Base-by-base conservation (phyloP, 1,140 invertebrate genomes). In the Chrysopa pallens region DNA sequence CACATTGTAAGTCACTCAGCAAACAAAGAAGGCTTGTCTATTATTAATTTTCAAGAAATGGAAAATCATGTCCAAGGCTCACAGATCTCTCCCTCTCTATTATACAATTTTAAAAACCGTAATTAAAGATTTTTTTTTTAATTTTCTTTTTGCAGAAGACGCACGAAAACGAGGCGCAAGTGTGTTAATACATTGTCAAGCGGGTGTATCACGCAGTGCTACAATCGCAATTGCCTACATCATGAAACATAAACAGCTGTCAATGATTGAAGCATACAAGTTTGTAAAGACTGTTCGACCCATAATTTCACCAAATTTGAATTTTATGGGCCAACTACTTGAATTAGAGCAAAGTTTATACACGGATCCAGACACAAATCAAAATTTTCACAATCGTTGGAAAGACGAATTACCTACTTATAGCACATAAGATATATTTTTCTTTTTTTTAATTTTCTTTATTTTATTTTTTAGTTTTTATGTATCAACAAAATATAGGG, bases 221-320 rank as follows among this genome's bases (percentile, higher is more conserved):
- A 95, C 91, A 36, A 83, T 95, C 48, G 86, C 87, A 49, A 92
- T 95, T 51, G 90, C 90, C 8, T 96, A 93, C 64, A 73, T 95
- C 46, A 93, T 96, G 84, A 80, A 84, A 50, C 81, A 90, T 63
- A 81, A 83, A 50, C 73, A 76, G 38, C 61, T 91, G 55, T 77
- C 76, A n/a, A 85, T 91, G 71, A 70, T 86, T 23, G 86, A 94
- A 51, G 88, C 90, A 4, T 94, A 89, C 66, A 78, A 82, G 50
- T 73, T 81, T 53, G 90, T 96, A 31, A 90, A 93, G 57, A 72
- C 72, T 38, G 78, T 79, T 38, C 70, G 92, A 39, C 75, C 79
- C 27, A 94, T 95, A 58, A 94, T 97, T 51, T 92, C 89, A 38
- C 91, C 91, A 1, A 94, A 98, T 64, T 74, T 97, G 38, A 96